Evolutionary conservation across 2,888 invertebrate species (phyloP).

Genomic region (Oscheius myriophilus): DNA sequence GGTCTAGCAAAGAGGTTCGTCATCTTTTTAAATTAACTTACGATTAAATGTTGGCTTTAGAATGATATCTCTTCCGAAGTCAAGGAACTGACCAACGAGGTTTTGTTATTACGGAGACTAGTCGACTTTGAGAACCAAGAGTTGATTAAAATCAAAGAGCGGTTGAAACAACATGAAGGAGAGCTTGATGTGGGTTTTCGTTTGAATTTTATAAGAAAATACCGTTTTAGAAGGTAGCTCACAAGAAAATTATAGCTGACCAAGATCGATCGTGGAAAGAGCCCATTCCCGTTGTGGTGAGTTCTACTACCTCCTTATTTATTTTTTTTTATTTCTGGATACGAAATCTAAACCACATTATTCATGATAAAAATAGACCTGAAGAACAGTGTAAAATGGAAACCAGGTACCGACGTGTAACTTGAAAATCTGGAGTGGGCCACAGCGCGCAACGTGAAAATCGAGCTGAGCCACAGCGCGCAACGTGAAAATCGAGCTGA

Average conservation of each 20-base stretch:
- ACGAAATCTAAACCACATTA: too few relatives aligned
- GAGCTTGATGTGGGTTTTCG: conserved; percentile 2
- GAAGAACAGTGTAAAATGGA: too few relatives aligned
- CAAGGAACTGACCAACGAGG: not conserved
- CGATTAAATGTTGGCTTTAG: not conserved
- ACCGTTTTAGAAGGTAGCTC: too few relatives aligned
- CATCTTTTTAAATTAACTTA: not conserved
- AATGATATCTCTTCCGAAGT: not conserved
- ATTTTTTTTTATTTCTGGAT: too few relatives aligned
- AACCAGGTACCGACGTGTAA: too few relatives aligned
- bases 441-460: too few relatives aligned
- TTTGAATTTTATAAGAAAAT: too few relatives aligned
- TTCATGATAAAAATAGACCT: too few relatives aligned
- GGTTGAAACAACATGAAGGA: conserved; percentile 5
- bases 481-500: too few relatives aligned
- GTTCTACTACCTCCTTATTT: not conserved
- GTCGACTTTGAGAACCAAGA: conserved; percentile 21
- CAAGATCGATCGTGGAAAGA: conserved; percentile 52
- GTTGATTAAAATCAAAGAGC: not conserved
- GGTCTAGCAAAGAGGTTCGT: conserved; percentile 1
- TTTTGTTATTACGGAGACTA: not conserved
- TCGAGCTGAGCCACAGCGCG: too few relatives aligned
- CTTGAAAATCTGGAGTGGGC: too few relatives aligned
- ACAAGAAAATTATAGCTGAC: not conserved
- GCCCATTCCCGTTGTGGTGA: conserved; percentile 65